Base-by-base conservation (phyloP, 1,140 invertebrate species). In the Trachelipus rathkii region DNA sequence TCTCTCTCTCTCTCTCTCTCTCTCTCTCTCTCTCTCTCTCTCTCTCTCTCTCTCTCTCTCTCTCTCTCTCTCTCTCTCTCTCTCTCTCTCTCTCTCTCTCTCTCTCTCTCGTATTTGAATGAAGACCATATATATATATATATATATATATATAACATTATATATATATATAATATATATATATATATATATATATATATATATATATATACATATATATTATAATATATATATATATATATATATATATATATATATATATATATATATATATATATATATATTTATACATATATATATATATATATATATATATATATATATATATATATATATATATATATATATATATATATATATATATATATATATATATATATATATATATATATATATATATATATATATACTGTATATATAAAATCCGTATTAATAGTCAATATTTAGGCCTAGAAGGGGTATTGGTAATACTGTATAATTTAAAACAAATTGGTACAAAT, bases 151-250 rank as follows among this genome's bases (percentile, higher is more conserved):
- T 67, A 67, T 11, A 67, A n/a, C n/a, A n/a, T n/a, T 67, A 67
- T 67, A 67, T 11, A 67, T 67, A 67, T 67, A 67, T 67, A 67
- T 67, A 67, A 67, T 67, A 67, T 67, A 67, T 67, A 67, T 67
- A 67, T 67, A 67, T 67, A 67, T 67, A 67, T 67, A 67, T 67
- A 67, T 67, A 67, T 67, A 67, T 67, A 67, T 67, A 67, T 67
- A 67, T 67, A 67, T 67, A 67, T 67, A 67, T 67, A 67, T 67
- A 67, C 11, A 67, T 67, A 67, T 11, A 67, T 67, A 67, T 67
- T n/a, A n/a, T n/a, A n/a, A 9, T 67, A 67, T 67, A 11, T 67
- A 33, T 33, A 33, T 33, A 33, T 33, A 33, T 33, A 6, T 33
- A 33, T 33, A n/a, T n/a, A n/a, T n/a, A n/a, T 9, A 67, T 67